Evolutionary conservation across 2,888 invertebrate genomes (phyloP).

Genomic region (Megamerina dolium): DNA sequence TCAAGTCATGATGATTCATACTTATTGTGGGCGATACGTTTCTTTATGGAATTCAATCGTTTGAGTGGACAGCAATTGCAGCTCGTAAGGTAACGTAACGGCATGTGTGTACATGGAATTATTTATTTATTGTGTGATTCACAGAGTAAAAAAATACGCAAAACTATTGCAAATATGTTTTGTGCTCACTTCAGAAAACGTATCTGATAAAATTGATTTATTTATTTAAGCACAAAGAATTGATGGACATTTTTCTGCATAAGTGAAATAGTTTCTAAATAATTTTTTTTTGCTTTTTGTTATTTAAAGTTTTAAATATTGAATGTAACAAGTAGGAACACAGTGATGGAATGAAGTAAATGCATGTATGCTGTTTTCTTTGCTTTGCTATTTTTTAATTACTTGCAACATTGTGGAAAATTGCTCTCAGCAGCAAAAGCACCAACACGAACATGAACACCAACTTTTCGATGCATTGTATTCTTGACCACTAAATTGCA

Average conservation of each 20-base stretch:
- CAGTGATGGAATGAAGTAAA: too few relatives aligned
- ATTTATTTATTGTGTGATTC: not conserved
- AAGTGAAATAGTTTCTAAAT: too few relatives aligned
- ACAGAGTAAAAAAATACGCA: not conserved
- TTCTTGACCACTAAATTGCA: not conserved
- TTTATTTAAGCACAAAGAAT: too few relatives aligned
- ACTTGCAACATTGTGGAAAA: slow-evolving; percentile 10
- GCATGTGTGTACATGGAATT: not conserved
- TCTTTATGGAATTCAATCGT: slow-evolving; percentile 97
- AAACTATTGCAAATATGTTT: not conserved
- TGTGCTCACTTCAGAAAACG: too few relatives aligned
- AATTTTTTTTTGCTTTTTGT: too few relatives aligned
- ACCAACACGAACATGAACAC: too few relatives aligned
- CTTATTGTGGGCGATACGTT: slow-evolving; percentile 88
- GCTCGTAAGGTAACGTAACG: slow-evolving; percentile 67
- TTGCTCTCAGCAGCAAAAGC: slow-evolving; percentile 5
- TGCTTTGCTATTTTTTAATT: not conserved
- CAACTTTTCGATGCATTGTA: slow-evolving; percentile 2
- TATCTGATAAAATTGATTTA: too few relatives aligned
- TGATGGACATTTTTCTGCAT: too few relatives aligned
- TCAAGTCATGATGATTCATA: slow-evolving; percentile 87
- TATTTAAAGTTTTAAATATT: too few relatives aligned
- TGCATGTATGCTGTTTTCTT: too few relatives aligned
- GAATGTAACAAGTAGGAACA: too few relatives aligned
- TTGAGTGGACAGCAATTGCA: slow-evolving; percentile 80